Evolutionary conservation across 2,113 vertebrate species (phyloP), one percentile per base, ranked within the genome.

Genomic region (Proteles cristata): DNA sequence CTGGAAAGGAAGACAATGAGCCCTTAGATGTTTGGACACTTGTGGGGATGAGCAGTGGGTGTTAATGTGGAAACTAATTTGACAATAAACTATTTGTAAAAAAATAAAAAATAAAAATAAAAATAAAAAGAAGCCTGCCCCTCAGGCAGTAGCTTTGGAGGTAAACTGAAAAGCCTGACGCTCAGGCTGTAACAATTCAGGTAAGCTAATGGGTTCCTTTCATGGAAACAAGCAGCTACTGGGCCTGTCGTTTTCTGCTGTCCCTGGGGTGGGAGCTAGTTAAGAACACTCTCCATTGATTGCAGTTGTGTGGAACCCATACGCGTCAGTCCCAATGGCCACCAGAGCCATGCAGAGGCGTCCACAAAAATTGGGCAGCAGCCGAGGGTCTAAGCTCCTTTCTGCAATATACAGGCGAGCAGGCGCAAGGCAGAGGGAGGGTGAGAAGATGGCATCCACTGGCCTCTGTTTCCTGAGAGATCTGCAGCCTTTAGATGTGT

Each of bases 391-490:
- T 50, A 39, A 50, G 25, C 4, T 16, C 33, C 12, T 61, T 48
- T 63, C 26, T 4, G 19, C 10, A 12, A 65, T 10, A 3, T 1
- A 7, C 1, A 6, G 6, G 66, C 1, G 2, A 73, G 53, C 10
- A 19, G 19, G 17, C 2, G n/a, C 15, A n/a, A 63, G 25, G 17
- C 53, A 12, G 76, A 63, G 4, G 66, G 9, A 11, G 14, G 17
- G 53, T 5, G 4, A 6, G 23, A n/a, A 21, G 23, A 50, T 16
- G 28, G 53, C 25, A 0, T 17, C 19, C 25, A 0, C 1, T 21
- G 10, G 39, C 53, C 74, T 85, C 9, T 4, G 0, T 45, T 1
- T 21, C 11, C 11, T 45, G 39, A 6, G 55, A 89, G 73, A 4
- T 26, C 50, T 7, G 0, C 9, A n/a, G 74, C 15, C 15, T 8